Base-by-base conservation (phyloP, 1,140 invertebrate species). In the Nasonia vitripennis region DNA sequence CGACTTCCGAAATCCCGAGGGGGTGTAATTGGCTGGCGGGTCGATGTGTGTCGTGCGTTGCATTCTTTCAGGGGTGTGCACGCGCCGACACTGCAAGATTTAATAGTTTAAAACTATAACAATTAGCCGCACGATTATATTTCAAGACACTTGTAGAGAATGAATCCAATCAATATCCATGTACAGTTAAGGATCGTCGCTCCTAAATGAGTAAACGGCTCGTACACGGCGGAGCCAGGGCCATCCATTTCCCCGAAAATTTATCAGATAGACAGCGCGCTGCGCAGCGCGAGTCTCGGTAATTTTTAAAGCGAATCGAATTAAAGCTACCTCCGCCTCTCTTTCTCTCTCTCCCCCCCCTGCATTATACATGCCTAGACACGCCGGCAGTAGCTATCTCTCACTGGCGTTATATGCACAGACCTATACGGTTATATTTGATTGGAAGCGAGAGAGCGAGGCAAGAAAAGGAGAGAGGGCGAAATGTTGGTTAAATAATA, bases 401-500 rank as follows among this genome's bases (percentile, higher is more conserved):
- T 62, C 17, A 51, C 14, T 62, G 17, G 55, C 55, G 17, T 62
- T 20, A 62, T 62, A 62, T n/a, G 55, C 55, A n/a, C 20, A n/a
- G 14, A 62, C 17, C 14, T n/a, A 62, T 62, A 62, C 88, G 88
- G 88, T 90, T 90, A 91, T 90, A 91, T 91, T 91, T 91, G 90
- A 91, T 91, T 90, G 90, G 88, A 79, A 73, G 83, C 68, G 68
- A 81, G 77, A 73, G 67, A 17, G n/a, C 41, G n/a, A 31, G 9
- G 41, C 14, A 34, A 75, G 48, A 55, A 48, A 62, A 27, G 23
- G 73, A 55, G 71, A 88, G 87, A 88, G 27, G 27, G 87, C 89
- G 89, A 90, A 91, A 92, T 89, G 90, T 90, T 92, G 90, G 91
- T 91, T 91, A 91, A 91, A 91, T 91, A 92, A 92, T 91, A 91